A percentile compares a stretch with the other conserved stretches of the same genome.
These are phyloP conservation scores for Dendrocopos noguchii DNA, from an alignment of 2,113 vertebrate species.

Conservation along the genomic window DNA sequence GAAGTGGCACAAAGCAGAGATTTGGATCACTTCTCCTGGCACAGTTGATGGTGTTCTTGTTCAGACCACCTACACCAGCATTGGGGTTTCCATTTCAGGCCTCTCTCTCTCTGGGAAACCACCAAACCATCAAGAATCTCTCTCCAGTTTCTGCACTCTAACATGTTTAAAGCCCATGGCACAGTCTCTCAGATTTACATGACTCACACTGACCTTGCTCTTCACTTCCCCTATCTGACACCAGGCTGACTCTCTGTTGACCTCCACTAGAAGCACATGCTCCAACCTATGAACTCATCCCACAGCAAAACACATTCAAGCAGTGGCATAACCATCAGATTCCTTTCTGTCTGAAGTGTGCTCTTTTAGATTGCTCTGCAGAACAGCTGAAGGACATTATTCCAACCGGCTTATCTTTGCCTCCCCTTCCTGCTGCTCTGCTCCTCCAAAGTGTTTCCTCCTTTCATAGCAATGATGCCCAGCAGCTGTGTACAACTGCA, in stretches of 20 bases:
- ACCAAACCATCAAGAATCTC: neutral
- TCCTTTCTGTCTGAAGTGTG: neutral
- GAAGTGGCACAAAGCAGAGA: neutral
- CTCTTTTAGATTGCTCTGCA: neutral
- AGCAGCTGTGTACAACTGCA: neutral
- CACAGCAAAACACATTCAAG: neutral
- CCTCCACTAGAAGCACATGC: neutral
- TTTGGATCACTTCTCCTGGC: neutral
- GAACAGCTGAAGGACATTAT: neutral
- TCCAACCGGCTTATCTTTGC: neutral
- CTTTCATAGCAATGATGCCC: neutral
- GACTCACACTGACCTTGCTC: neutral
- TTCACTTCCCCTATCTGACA: neutral
- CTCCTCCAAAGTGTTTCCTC: neutral
- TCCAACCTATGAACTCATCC: neutral
- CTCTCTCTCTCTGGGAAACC: neutral
- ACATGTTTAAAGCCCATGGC: neutral
- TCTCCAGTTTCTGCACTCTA: neutral
- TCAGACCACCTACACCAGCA: neutral
- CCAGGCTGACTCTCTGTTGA: neutral
- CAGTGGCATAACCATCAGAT: neutral
- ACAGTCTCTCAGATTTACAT: neutral
- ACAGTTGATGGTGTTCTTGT: neutral
- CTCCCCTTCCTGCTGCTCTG: neutral
- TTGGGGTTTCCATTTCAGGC: neutral